Base-by-base conservation (phyloP, 1,140 invertebrate genomes). In the Cepaea nemoralis region DNA sequence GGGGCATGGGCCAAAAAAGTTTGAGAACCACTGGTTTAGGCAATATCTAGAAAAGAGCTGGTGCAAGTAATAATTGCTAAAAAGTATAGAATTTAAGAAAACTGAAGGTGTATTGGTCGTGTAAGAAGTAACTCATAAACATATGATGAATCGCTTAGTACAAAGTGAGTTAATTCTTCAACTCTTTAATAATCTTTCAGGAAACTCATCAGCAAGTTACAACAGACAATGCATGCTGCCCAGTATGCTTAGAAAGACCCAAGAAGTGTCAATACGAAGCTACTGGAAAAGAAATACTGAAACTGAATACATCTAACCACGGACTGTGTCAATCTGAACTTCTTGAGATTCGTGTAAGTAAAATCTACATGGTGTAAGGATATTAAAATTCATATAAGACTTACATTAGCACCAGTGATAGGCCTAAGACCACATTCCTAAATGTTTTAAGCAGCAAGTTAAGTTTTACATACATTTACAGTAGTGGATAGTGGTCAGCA, bases 261-360 rank as follows among this genome's bases (percentile, higher is more conserved):
- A 55, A 31, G 6, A 5, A 6, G 33, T 63, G 59, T 31, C 1
- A 22, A 3, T 63, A 63, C 22, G 27, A 27, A 63, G 16, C 16
- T 6, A 31, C 27, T 63, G 27, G 27, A 2, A 31, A 6, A 14
- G 27, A 27, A 63, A 27, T 63, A 31, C n/a, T 31, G 6, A 6
- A 63, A 31, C 5, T 63, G 5, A 63, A 63, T 16, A 63, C 3
- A 10, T 14, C 59, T 14, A 3, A 22, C 6, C 27, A 27, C 33
- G 59, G 59, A 63, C 10, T 63, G 59, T 63, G 59, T 31, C 27
- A 31, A 63, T 63, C 59, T 6, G 3, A 63, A 31, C 59, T 27
- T 31, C n/a, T 63, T 63, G 59, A 63, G 59, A 27, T 63, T 31
- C n/a, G 59, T 16, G 59, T 63, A 63, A 63, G 59, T 63, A 63